Evolutionary conservation across 1,140 invertebrate genomes (phyloP), one percentile per base, ranked within the genome.

Genomic region (Euwallacea fornicatus): DNA sequence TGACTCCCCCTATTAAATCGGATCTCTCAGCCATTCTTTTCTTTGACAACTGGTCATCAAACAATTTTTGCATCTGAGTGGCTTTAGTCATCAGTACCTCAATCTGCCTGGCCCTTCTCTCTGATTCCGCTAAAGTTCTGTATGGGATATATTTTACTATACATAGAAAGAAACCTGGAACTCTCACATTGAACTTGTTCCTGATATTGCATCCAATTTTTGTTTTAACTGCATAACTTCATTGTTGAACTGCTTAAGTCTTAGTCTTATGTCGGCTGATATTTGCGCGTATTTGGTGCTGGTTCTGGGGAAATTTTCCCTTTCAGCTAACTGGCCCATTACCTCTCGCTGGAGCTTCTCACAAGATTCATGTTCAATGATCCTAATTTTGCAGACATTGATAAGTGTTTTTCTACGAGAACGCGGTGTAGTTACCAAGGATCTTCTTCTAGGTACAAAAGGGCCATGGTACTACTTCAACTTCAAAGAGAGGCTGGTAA

Each of bases 301-400:
- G 0, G 80, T 81, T 75, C 82, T 84, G 33, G 82, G 75, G 63
- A 86, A 79, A 66, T 82, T 81, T 74, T 87, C 84, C 46, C 89
- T 82, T 33, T 83, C 71, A 1, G 85, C 85, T 0, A 91, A 69
- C 72, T 88, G 84, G 72, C 87, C 85, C 80, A 88, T 85, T 53
- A 91, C 87, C 72, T 88, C 85, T 66, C 88, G 83, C 69, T 85
- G 85, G 3, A 90, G 75, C 62, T 86, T 86, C 76, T 90, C 87
- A 75, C 89, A 90, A 0, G 86, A 84, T 71, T 90, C 89, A 79
- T 89, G 84, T 75, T 90, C 89, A 0, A 82, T 77, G 4, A 89
- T 80, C 89, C 89, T 90, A 58, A 64, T 58, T 53, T 72, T 60
- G 53, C 47, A 50, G 9, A 60, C 46, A 6, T 64, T 15, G 43